phyloP scores from a whole-genome alignment of 2,113 vertebrate genomes.

The Chitala chitala region DNA sequence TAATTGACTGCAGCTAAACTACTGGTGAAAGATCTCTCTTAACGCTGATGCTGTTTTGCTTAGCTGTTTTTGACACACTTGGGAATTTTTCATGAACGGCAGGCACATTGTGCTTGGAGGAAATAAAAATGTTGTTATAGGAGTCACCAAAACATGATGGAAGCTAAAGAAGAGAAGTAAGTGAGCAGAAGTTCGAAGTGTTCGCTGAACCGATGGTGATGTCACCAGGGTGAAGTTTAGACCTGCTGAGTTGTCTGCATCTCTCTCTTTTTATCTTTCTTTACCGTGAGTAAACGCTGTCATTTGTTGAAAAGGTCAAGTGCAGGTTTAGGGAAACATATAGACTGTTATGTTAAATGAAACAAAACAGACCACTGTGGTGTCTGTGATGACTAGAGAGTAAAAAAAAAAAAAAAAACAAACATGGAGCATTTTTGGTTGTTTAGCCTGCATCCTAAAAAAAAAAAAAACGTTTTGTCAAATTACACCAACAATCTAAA shows the following conservation, averaged over 20 bases:
- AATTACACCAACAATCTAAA: constrained; percentile 54
- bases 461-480: neutral
- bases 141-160: no score
- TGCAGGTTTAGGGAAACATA: neutral
- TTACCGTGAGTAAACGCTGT: neutral
- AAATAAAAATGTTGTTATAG: no score
- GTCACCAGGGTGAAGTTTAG: no score
- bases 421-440: neutral
- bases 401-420: neutral
- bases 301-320: neutral
- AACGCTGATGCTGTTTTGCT: no score
- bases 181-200: no score
- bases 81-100: no score
- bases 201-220: no score
- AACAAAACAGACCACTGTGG: neutral
- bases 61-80: no score
- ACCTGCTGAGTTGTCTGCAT: no score
- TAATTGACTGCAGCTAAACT: constrained; percentile 33
- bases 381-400: neutral
- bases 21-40: constrained; percentile 23
- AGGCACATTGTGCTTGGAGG: no score
- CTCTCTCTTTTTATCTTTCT: no score
- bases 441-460: neutral
- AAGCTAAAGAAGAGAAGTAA: no score
- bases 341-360: neutral